Base-by-base conservation (phyloP, 1,140 invertebrate genomes). In the Panagrolaimus sp. region DNA sequence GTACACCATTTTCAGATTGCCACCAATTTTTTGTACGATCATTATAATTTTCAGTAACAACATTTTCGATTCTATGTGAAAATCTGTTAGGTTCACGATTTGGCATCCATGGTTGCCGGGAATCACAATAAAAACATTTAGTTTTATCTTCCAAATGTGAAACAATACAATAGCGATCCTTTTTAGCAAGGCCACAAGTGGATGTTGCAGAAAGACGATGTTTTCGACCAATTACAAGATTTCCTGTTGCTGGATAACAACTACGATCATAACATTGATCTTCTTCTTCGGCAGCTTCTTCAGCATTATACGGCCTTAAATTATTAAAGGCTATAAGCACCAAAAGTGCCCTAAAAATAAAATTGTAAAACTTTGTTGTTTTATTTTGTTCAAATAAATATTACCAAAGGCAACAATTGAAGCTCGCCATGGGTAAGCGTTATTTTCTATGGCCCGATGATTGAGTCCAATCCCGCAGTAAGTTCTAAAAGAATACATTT, bases 191-290 rank as follows among this genome's bases (percentile, higher is more conserved):
- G 46, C 96, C 96, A 85, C 96, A 99, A 7, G 96, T 98, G 20
- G 96, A 98, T 0, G 92, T 91, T 5, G 95, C 89, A 7, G 83
- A 86, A 9, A 99, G 84, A 70, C 89, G 88, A 74, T 88, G 86
- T 85, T 93, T 91, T 72, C 96, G 87, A 23, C 96, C 96, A 78
- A 99, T 96, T 25, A 99, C 87, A 20, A 99, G 86, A 86, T 99
- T 96, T 67, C 96, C 96, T 9, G 95, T 98, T 14, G 92, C 92
- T 0, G 96, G 96, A 82, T 98, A 97, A 87, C 96, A 99, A 8
- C 72, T 74, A 16, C 75, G 67, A 46, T 76, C 79, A 20, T 65
- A 68, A 69, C 80, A 82, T 16, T 75, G 62, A 61, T 82, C 80
- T 38, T 82, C 77, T 65, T 80, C 69, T 45, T 72, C 67, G 64